Conservation (phyloP, 1,140 invertebrate genomes). For the Odontomachus brunneus region DNA sequence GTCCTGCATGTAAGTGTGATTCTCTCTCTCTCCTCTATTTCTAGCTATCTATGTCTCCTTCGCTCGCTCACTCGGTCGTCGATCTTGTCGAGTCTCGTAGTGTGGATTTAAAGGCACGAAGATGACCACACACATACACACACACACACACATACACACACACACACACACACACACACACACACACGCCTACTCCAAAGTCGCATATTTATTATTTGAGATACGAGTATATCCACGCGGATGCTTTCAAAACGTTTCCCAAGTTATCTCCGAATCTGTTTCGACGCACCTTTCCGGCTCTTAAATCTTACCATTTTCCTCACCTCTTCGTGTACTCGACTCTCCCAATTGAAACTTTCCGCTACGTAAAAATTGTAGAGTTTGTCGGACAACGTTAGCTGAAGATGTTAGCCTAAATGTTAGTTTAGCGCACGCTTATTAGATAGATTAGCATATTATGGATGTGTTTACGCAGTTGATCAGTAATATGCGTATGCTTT, state of each 20-base stretch:
- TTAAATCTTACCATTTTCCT: neutral
- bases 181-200: neutral
- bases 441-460: neutral
- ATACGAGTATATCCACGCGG: neutral
- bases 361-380: neutral
- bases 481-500: neutral
- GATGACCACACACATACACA: neutral
- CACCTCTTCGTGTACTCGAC: neutral
- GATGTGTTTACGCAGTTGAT: conserved; percentile 34
- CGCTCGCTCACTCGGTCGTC: neutral
- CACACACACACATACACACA: conserved; percentile 8
- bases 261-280: conserved; percentile 42
- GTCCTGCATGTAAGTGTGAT: neutral
- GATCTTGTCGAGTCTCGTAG: conserved; percentile 11
- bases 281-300: neutral
- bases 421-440: conserved; percentile 38
- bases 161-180: neutral
- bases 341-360: conserved; percentile 11
- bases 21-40: neutral
- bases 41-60: too few relatives aligned
- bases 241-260: neutral
- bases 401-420: conserved; percentile 42
- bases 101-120: neutral
- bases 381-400: neutral
- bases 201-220: conserved; percentile 11